phyloP scores from a whole-genome alignment of 2,797 vertebrate genomes.

The Lophotriccus pileatus region DNA sequence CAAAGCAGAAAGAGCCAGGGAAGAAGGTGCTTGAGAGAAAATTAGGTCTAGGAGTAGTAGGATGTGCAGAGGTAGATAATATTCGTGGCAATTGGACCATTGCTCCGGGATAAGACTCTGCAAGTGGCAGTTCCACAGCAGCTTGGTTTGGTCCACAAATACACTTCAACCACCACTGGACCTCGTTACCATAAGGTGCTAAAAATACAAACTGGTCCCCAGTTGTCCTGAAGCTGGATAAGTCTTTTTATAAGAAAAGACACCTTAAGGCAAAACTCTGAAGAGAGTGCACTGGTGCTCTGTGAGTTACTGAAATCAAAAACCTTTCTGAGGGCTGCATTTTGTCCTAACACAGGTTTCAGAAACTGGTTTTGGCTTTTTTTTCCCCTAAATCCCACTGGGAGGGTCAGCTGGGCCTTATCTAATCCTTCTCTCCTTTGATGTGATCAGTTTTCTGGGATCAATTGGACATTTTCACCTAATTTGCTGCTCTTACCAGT shows the following conservation, averaged over 20 bases:
- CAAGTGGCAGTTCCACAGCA: not conserved
- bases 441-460: not conserved
- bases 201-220: not conserved
- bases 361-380: not conserved
- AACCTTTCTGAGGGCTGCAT: not conserved
- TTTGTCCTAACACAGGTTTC: not conserved
- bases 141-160: not conserved
- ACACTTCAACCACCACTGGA: not conserved
- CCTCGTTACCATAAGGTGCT: not conserved
- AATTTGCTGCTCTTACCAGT: not conserved
- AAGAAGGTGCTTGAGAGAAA: not conserved
- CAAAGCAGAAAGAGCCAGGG: not conserved
- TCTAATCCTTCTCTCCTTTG: not conserved
- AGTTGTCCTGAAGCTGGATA: not conserved
- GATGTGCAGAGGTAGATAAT: constrained; percentile 3
- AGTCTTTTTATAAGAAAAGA: not conserved
- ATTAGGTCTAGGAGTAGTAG: rapidly evolving
- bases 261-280: not conserved
- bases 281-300: not conserved
- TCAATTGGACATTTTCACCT: not conserved
- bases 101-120: not conserved
- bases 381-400: not conserved
- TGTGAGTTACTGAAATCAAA: not conserved
- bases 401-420: not conserved
- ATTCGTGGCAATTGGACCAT: not conserved